phyloP scores from a whole-genome alignment of 2,113 vertebrate species.

The Crotalus horridus region DNA sequence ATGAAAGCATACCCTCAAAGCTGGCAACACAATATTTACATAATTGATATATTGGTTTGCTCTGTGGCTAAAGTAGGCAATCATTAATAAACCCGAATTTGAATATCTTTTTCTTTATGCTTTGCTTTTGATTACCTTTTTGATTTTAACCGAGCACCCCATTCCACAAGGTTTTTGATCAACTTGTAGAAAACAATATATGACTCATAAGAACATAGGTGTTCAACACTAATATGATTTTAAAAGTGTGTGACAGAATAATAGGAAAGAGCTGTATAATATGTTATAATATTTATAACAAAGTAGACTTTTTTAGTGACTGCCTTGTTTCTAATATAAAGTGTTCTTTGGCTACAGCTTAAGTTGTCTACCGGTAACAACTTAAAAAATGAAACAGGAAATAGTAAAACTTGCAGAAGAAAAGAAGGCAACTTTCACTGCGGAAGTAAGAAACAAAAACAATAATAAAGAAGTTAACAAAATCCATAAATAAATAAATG shows the following conservation, averaged over 20 bases:
- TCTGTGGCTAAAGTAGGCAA: neutral
- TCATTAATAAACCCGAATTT: neutral
- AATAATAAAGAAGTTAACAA: neutral
- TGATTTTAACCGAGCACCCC: neutral
- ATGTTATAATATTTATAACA: neutral
- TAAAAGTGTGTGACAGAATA: neutral
- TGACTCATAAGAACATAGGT: neutral
- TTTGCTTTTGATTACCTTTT: neutral
- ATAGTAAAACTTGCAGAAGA: neutral
- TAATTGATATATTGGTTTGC: conserved; percentile 20
- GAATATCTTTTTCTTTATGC: neutral
- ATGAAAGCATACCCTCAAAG: conserved; percentile 21
- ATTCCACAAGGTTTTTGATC: neutral
- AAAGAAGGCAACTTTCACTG: neutral
- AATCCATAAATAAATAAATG: neutral
- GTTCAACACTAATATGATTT: conserved; percentile 22
- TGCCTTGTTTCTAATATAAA: neutral
- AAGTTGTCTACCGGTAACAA: neutral
- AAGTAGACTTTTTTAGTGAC: neutral
- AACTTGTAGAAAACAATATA: neutral
- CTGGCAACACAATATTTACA: conserved; percentile 6
- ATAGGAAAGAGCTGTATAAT: neutral
- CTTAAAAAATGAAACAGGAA: neutral
- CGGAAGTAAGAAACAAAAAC: neutral
- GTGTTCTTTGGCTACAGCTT: neutral